Conservation (phyloP, 2,113 vertebrate species). For the Amazona guildingii region DNA sequence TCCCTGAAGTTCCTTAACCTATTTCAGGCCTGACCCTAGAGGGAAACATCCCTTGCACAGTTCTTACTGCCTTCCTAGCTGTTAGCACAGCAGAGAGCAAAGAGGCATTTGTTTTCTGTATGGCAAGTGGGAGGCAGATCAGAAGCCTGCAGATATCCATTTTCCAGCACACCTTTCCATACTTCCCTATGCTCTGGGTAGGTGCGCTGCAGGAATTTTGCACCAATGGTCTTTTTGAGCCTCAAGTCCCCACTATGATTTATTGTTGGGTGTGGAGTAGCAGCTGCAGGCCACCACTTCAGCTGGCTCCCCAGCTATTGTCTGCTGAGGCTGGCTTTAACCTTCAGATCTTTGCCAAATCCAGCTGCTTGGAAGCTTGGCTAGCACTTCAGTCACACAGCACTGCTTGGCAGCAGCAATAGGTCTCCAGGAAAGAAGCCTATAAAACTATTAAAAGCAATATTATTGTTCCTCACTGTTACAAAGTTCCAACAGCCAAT, state of each 20-base stretch:
- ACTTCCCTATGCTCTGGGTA: not conserved
- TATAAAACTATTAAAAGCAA: not conserved
- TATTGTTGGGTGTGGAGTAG: not conserved
- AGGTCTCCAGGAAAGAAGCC: not conserved
- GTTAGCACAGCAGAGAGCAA: not conserved
- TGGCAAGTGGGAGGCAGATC: not conserved
- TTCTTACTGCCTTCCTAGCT: not conserved
- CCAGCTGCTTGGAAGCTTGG: not conserved
- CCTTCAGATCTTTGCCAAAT: not conserved
- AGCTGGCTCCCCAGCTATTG: not conserved
- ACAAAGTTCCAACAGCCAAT: not conserved
- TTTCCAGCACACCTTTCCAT: not conserved
- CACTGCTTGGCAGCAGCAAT: not conserved
- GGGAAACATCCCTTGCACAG: not conserved
- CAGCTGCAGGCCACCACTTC: not conserved
- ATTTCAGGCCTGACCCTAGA: not conserved
- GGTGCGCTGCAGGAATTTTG: not conserved
- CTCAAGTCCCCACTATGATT: not conserved
- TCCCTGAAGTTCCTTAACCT: not conserved
- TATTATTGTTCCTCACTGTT: not conserved
- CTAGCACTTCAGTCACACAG: not conserved
- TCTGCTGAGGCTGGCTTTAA: not conserved
- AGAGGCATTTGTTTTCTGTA: not conserved
- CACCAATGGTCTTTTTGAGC: not conserved
- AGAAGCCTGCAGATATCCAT: not conserved